Conservation (phyloP, 2,113 vertebrate genomes). For the Rhipidura dahli region DNA sequence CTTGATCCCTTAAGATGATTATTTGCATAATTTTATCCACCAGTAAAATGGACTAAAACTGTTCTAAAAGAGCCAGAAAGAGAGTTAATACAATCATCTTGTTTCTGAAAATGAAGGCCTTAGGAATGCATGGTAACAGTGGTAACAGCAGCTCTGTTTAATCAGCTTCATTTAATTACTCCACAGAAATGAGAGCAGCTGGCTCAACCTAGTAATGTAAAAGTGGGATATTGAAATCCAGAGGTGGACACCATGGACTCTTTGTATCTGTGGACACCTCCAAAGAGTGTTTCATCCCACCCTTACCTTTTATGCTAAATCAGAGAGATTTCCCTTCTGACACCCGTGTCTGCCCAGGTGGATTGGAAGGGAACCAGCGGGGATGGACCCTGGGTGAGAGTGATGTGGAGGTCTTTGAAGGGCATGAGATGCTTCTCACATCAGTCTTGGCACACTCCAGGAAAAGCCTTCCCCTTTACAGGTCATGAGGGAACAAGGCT, state of each 20-base stretch:
- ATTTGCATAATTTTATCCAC: constrained; percentile 4
- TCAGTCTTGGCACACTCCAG: not conserved
- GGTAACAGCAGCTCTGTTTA: constrained; percentile 23
- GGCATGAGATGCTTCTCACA: not conserved
- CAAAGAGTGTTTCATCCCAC: not conserved
- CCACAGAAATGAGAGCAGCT: constrained; percentile 9
- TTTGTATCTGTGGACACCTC: not conserved
- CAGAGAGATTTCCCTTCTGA: not conserved
- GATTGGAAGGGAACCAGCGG: not conserved
- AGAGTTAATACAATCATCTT: not conserved
- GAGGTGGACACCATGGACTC: not conserved
- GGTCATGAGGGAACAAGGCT: not conserved
- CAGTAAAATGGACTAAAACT: not conserved
- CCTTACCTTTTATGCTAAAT: not conserved
- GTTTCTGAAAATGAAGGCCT: not conserved
- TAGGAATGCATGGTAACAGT: not conserved
- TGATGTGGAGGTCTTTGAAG: not conserved
- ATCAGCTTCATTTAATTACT: constrained; percentile 40
- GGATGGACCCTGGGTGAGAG: not conserved
- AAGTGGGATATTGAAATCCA: not conserved
- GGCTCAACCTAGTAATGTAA: not conserved
- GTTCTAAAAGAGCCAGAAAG: not conserved
- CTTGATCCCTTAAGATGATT: not conserved
- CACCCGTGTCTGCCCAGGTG: not conserved
- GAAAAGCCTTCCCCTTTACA: not conserved